Base-by-base conservation (phyloP, 2,888 invertebrate species). In the Tinea semifulvella region DNA sequence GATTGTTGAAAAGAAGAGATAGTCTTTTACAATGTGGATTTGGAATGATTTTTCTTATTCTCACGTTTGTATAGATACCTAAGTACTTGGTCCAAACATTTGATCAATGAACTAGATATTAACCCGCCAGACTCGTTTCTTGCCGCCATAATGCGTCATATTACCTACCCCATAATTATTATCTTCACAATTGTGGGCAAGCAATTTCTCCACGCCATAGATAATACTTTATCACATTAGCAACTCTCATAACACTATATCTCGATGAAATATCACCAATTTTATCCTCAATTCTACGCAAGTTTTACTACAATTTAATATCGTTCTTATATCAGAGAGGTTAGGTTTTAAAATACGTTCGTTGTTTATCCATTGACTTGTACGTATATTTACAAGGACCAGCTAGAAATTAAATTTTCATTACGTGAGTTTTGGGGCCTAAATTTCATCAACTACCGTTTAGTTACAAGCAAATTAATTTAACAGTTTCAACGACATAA, bases 171-270 rank as follows among this genome's bases (percentile, higher is more conserved):
- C 43, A 67, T 70, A 69, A 73, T 76, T 65, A 71, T 67, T 68
- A 71, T 74, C 74, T 70, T 61, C 68, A 68, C 71, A 71, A 76
- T 75, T 66, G 67, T 66, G 60, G 43, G 18, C 28, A 58, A 61
- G 58, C 57, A 63, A 65, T 68, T 68, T 58, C 66, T 63, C 55
- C 62, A 61, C 60, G 58, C 57, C 60, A 61, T 57, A 56, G 55
- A 53, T 53, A 53, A 51, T 65, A 67, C 63, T 63, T 59, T 57
- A 69, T 64, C 68, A 60, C 70, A 72, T 76, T 75, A 76, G 66
- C 66, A 59, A 63, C 63, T 67, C 74, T 69, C 70, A 69, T 75
- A 70, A 71, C 66, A 64, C 63, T 66, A 72, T 72, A 75, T 69
- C 68, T 68, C 59, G 68, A 66, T 76, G 71, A 75, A 72, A 72